These are phyloP conservation scores for Chouioia cunea DNA, from an alignment of 2,888 invertebrate genomes.

Conservation along the genomic window DNA sequence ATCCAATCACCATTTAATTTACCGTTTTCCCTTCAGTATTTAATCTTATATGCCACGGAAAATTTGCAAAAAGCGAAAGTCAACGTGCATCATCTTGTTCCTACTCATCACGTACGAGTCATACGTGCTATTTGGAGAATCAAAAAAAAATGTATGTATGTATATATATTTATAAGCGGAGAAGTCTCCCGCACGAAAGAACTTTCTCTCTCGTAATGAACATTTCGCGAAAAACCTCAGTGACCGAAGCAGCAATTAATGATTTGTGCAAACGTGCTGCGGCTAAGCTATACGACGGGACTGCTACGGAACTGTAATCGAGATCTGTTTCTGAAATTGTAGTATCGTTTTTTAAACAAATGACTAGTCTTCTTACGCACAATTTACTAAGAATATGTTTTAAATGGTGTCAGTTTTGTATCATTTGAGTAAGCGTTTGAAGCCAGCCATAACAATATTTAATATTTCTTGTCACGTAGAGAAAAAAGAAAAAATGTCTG, in stretches of 20 bases:
- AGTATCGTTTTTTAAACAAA: no score
- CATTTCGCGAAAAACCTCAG: constrained; percentile 37
- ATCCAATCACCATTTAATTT: constrained; percentile 15
- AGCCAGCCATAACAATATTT: no score
- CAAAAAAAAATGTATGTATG: no score
- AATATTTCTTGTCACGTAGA: background rate
- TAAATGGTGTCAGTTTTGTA: no score
- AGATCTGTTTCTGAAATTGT: background rate
- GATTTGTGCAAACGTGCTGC: constrained; percentile 15
- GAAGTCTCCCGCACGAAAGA: constrained; percentile 4
- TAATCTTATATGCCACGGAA: no score
- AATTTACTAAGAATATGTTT: no score
- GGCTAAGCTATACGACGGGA: constrained; percentile 8
- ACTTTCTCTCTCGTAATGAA: constrained; percentile 39
- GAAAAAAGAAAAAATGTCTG: background rate
- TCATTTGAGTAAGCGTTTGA: no score
- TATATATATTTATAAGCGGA: background rate
- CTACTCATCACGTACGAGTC: constrained; percentile 25
- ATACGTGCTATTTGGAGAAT: no score
- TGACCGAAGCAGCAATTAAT: constrained; percentile 46
- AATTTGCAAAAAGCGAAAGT: no score
- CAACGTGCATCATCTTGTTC: constrained; percentile 10
- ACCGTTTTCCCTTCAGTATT: constrained; percentile 71
- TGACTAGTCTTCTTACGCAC: no score
- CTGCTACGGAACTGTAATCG: constrained; percentile 35